These are phyloP conservation scores for Agriopis leucophaearia DNA, from an alignment of 2,888 invertebrate species.

Conservation along the genomic window DNA sequence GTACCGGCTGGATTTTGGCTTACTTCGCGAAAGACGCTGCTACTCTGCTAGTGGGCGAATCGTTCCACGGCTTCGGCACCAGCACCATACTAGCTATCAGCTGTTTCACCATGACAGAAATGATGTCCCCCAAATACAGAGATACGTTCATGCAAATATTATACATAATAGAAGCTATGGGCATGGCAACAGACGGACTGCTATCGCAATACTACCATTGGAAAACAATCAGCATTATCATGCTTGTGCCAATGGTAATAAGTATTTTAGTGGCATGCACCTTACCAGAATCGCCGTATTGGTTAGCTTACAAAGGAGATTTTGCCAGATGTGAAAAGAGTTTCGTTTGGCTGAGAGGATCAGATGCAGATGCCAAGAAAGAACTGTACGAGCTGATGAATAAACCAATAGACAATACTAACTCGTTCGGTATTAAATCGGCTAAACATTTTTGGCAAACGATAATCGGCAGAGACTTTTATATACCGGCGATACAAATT, in stretches of 20 bases:
- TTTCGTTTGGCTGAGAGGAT: conserved; percentile 45
- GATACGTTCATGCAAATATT: conserved; percentile 35
- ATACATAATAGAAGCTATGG: conserved; percentile 22
- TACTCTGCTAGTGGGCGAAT: conserved; percentile 40
- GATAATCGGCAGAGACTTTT: conserved; percentile 41
- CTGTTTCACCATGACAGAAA: conserved; percentile 42
- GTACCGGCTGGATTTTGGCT: conserved; percentile 43
- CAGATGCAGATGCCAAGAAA: conserved; percentile 29
- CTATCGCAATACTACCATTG: conserved; percentile 42
- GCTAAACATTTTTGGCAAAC: conserved; percentile 22
- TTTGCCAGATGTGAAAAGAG: conserved; percentile 38
- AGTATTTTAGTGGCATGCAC: conserved; percentile 32
- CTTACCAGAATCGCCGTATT: conserved; percentile 49
- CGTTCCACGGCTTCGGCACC: conserved; percentile 46
- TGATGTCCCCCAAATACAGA: conserved; percentile 45
- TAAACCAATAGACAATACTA: conserved; percentile 27
- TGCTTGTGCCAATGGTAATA: conserved; percentile 36
- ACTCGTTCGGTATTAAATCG: neutral
- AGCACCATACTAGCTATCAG: conserved; percentile 39
- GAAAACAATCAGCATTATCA: conserved; percentile 42
- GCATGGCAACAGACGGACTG: conserved; percentile 35
- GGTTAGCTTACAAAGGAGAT: conserved; percentile 47
- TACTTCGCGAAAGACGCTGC: conserved; percentile 29
- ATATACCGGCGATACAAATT: conserved; percentile 42
- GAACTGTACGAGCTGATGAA: conserved; percentile 38